phyloP scores from a whole-genome alignment of 23 tunicate genomes.

The Botrylloides violaceus region DNA sequence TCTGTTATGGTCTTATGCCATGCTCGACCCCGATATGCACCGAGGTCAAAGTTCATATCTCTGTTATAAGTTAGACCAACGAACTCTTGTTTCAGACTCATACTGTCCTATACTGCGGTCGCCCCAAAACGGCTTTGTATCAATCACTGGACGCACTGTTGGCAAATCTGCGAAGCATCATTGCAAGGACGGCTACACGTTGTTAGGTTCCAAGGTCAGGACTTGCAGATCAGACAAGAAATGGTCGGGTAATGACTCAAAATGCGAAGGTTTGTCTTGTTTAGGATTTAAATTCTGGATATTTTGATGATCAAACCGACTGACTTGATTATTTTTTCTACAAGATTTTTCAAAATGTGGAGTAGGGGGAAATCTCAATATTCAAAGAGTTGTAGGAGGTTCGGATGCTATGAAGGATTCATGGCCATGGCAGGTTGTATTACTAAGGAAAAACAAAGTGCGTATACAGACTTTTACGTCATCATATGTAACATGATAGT shows the following conservation, averaged over 20 bases:
- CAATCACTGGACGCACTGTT: neutral
- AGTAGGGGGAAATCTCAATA: neutral
- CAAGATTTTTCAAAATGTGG: neutral
- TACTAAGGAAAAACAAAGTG: neutral
- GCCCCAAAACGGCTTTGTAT: conserved; percentile 11
- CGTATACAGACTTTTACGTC: no score
- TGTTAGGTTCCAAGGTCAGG: conserved; percentile 1
- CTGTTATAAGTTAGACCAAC: neutral
- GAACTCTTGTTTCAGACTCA: neutral
- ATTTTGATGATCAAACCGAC: no score
- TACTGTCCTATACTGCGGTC: conserved; percentile 3
- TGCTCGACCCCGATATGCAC: neutral
- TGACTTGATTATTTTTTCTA: no score
- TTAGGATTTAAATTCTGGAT: no score
- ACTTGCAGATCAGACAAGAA: conserved; percentile 20
- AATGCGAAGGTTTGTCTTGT: conserved; percentile 1
- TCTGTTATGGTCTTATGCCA: neutral
- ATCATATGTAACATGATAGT: no score
- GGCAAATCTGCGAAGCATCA: neutral
- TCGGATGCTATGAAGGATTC: conserved; percentile 10
- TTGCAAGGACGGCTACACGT: conserved; percentile 13
- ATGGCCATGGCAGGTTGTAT: conserved; percentile 23
- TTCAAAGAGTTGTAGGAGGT: conserved; percentile 12
- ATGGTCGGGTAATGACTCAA: conserved; percentile 16
- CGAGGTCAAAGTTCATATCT: neutral